phyloP scores from a whole-genome alignment of 2,888 invertebrate genomes.

The Dioctria rufipes region DNA sequence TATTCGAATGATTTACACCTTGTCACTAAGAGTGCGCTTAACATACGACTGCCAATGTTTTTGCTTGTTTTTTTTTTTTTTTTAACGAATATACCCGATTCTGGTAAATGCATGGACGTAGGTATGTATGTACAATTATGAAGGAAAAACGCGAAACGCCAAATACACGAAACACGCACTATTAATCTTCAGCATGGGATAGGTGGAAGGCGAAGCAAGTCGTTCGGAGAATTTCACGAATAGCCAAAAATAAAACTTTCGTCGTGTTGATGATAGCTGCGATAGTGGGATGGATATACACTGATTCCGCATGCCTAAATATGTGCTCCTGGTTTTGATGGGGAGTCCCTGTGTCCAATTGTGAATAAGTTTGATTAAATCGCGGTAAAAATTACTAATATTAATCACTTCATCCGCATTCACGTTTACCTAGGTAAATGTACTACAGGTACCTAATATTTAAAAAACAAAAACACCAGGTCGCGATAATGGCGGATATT shows the following conservation, averaged over 20 bases:
- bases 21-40: conserved; percentile 19
- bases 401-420: conserved; percentile 15
- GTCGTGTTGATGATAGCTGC: neutral
- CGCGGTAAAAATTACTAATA: neutral
- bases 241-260: conserved; percentile 27
- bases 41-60: conserved; percentile 25
- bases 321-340: neutral
- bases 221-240: conserved; percentile 21
- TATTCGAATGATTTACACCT: conserved; percentile 25
- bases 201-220: neutral
- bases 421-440: too few relatives aligned
- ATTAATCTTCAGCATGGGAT: conserved; percentile 17
- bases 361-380: neutral
- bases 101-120: neutral
- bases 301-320: conserved; percentile 1
- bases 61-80: neutral
- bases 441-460: too few relatives aligned
- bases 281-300: neutral
- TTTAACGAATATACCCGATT: neutral
- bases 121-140: too few relatives aligned
- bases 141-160: neutral
- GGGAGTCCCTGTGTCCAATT: neutral
- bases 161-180: conserved; percentile 23
- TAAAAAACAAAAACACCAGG: too few relatives aligned
- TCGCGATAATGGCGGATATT: neutral